These are phyloP conservation scores for Aphidius colemani DNA, from an alignment of 2,888 invertebrate genomes.

Conservation along the genomic window DNA sequence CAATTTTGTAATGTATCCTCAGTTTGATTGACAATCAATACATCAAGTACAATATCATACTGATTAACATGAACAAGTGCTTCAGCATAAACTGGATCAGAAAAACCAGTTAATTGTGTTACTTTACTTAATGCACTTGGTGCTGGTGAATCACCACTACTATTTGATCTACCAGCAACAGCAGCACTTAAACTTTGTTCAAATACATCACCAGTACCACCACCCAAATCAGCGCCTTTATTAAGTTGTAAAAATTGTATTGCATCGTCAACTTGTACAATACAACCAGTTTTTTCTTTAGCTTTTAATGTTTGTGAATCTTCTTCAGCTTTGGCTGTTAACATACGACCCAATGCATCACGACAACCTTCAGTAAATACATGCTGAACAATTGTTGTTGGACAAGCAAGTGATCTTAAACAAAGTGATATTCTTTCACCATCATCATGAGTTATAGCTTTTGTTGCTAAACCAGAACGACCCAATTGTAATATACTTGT, in stretches of 20 bases:
- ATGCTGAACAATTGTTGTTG: constrained; percentile 70
- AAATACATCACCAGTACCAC: constrained; percentile 80
- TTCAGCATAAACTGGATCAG: constrained; percentile 99
- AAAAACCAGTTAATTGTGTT: constrained; percentile 97
- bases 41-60: constrained; percentile 97
- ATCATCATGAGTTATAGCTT: constrained; percentile 95
- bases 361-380: constrained; percentile 78
- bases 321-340: constrained; percentile 77
- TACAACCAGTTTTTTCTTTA: constrained; percentile 71
- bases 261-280: constrained; percentile 85
- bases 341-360: constrained; percentile 80
- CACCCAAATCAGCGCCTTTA: constrained; percentile 67
- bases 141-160: constrained; percentile 62
- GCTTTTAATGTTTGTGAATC: constrained; percentile 68
- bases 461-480: constrained; percentile 65
- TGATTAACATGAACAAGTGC: constrained; percentile 99
- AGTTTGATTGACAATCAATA: constrained; percentile 98
- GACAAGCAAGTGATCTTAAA: constrained; percentile 73
- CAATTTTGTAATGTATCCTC: constrained; percentile 97
- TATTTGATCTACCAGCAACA: constrained; percentile 69
- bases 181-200: constrained; percentile 92
- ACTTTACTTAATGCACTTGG: constrained; percentile 75
- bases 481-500: constrained; percentile 86
- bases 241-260: constrained; percentile 81
- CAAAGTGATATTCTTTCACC: constrained; percentile 86